These are phyloP conservation scores for Diplodus sargus DNA, from an alignment of 2,797 vertebrate genomes.

Conservation along the genomic window DNA sequence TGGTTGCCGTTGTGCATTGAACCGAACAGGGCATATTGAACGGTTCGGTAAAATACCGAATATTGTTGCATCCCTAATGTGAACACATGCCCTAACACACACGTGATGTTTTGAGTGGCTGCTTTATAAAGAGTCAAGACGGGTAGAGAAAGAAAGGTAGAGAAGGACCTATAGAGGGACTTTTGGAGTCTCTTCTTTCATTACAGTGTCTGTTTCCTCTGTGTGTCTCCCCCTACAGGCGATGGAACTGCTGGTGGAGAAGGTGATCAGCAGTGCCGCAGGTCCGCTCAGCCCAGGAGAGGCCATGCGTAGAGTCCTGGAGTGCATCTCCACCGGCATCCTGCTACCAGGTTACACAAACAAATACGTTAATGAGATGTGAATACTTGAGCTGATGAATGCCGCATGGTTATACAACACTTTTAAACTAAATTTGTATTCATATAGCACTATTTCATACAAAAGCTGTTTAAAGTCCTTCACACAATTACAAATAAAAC, in stretches of 20 bases:
- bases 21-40: too few species aligned
- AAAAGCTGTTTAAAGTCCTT: too few species aligned
- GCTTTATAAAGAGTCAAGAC: not conserved
- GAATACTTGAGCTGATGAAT: not conserved
- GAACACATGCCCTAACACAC: not conserved
- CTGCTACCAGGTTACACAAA: conserved; percentile 81
- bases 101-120: not conserved
- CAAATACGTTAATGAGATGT: not conserved
- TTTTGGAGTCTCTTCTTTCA: not conserved
- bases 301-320: conserved; percentile 84
- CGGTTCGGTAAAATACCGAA: too few species aligned
- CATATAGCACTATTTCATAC: too few species aligned
- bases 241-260: conserved; percentile 87
- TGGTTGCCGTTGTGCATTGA: too few species aligned
- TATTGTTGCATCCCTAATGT: too few species aligned
- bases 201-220: not conserved
- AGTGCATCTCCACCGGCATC: conserved; percentile 84
- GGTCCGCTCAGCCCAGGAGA: conserved; percentile 84
- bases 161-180: not conserved
- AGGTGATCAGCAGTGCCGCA: conserved; percentile 83
- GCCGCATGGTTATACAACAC: too few species aligned
- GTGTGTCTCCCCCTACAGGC: conserved; percentile 71
- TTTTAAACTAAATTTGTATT: too few species aligned
- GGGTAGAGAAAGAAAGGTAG: not conserved
- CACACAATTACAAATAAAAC: too few species aligned